These are phyloP conservation scores for Actias luna DNA, from an alignment of 2,888 invertebrate genomes.

Conservation along the genomic window DNA sequence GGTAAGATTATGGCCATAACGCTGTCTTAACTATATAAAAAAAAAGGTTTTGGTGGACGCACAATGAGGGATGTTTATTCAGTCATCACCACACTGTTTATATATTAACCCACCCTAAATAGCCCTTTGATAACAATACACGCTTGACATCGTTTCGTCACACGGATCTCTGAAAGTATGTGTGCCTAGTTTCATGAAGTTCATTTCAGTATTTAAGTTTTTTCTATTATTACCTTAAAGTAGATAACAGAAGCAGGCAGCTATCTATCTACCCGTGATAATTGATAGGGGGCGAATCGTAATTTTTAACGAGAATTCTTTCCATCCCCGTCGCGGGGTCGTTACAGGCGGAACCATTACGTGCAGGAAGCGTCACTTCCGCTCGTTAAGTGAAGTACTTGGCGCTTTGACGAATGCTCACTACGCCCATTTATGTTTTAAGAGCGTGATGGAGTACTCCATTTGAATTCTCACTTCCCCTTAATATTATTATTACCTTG, in stretches of 20 bases:
- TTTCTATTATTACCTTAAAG: background rate
- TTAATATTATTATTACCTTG: background rate
- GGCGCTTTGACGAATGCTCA: conserved; percentile 71
- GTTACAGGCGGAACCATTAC: conserved; percentile 66
- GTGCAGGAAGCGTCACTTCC: conserved; percentile 76
- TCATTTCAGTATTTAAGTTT: background rate
- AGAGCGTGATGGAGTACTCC: background rate
- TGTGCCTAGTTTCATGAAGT: too few species aligned
- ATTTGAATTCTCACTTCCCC: background rate
- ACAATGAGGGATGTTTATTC: too few species aligned
- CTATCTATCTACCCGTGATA: background rate
- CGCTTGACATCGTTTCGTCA: too few species aligned
- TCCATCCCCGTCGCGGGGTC: conserved; percentile 46
- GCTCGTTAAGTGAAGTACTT: conserved; percentile 75
- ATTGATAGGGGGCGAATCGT: conserved; percentile 33
- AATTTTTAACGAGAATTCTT: conserved; percentile 63
- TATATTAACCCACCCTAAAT: too few species aligned
- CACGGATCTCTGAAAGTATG: too few species aligned
- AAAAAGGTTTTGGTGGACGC: too few species aligned
- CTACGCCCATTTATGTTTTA: conserved; percentile 10
- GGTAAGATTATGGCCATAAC: too few species aligned
- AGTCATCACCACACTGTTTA: too few species aligned
- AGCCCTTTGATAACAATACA: too few species aligned
- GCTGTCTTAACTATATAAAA: too few species aligned
- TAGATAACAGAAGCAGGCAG: background rate